Conservation (phyloP, 2,888 invertebrate genomes). For the Drosophila subsilvestris region DNA sequence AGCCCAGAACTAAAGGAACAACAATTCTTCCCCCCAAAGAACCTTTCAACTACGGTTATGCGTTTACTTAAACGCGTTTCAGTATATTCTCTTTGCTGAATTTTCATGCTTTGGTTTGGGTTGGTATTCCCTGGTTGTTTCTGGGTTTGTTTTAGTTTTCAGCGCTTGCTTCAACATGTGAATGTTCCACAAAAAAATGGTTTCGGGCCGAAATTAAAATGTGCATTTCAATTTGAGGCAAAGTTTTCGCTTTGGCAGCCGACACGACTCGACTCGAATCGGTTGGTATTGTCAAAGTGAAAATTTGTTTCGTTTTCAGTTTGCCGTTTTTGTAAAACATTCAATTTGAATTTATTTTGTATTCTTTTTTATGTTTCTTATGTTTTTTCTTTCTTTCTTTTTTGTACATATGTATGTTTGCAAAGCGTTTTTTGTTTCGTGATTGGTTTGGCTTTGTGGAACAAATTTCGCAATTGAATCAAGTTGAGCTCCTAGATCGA, state of each 20-base stretch:
- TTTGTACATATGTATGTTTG: slow-evolving; percentile 23
- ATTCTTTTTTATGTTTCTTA: slow-evolving; percentile 6
- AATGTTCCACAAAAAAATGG: slow-evolving; percentile 83
- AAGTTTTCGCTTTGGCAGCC: slow-evolving; percentile 65
- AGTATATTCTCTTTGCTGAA: slow-evolving; percentile 52
- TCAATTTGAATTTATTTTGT: slow-evolving; percentile 46
- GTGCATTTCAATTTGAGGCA: slow-evolving; percentile 63
- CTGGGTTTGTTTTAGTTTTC: slow-evolving; percentile 69
- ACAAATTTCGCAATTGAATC: slow-evolving; percentile 84
- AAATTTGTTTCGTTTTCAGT: slow-evolving; percentile 53
- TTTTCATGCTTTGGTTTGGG: slow-evolving; percentile 37
- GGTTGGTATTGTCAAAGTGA: slow-evolving; percentile 60
- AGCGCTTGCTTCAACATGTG: slow-evolving; percentile 83
- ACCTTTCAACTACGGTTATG: slow-evolving; percentile 46
- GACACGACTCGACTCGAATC: slow-evolving; percentile 18
- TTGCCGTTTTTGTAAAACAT: slow-evolving; percentile 75
- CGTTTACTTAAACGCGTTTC: slow-evolving; percentile 46
- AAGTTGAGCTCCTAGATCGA: slow-evolving; percentile 84
- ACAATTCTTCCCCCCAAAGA: slow-evolving; percentile 39
- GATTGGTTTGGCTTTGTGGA: slow-evolving; percentile 77
- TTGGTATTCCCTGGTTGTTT: slow-evolving; percentile 41
- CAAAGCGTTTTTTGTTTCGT: slow-evolving; percentile 42
- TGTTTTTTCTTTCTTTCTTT: slow-evolving; percentile 12
- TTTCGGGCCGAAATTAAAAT: slow-evolving; percentile 64
- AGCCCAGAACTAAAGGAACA: slow-evolving; percentile 40